These are phyloP conservation scores for Nemotelus pantherinus DNA, from an alignment of 2,888 invertebrate species.

Conservation along the genomic window DNA sequence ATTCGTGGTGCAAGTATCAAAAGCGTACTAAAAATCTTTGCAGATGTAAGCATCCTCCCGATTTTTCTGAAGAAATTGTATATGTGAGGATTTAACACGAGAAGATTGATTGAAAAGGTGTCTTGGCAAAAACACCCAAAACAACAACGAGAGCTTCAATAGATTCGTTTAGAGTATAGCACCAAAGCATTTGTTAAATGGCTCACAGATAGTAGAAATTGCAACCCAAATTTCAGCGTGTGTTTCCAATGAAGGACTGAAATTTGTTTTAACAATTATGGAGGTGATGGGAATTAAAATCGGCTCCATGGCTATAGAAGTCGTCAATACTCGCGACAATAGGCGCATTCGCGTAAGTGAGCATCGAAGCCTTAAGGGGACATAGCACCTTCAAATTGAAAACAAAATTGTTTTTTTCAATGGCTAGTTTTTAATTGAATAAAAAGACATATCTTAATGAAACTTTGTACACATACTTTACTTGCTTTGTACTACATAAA, in stretches of 20 bases:
- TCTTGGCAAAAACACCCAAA: slow-evolving; percentile 6
- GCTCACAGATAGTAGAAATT: slow-evolving; percentile 1
- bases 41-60: too few relatives aligned
- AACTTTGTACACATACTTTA: too few relatives aligned
- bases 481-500: too few relatives aligned
- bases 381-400: too few relatives aligned
- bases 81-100: slow-evolving; percentile 5
- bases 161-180: not conserved
- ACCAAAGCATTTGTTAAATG: not conserved
- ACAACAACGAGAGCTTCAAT: slow-evolving; percentile 12
- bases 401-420: too few relatives aligned
- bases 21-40: too few relatives aligned
- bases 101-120: not conserved
- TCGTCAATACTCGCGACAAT: not conserved
- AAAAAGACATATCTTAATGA: too few relatives aligned
- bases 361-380: too few relatives aligned
- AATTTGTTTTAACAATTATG: not conserved
- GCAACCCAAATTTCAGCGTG: not conserved
- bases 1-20: too few relatives aligned
- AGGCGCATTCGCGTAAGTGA: not conserved
- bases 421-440: too few relatives aligned
- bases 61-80: not conserved
- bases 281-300: slow-evolving; percentile 10
- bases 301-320: not conserved
- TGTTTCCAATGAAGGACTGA: not conserved